Evolutionary conservation across 2,113 vertebrate species (phyloP), one percentile per base, ranked within the genome.

Genomic region (Anhinga anhinga): DNA sequence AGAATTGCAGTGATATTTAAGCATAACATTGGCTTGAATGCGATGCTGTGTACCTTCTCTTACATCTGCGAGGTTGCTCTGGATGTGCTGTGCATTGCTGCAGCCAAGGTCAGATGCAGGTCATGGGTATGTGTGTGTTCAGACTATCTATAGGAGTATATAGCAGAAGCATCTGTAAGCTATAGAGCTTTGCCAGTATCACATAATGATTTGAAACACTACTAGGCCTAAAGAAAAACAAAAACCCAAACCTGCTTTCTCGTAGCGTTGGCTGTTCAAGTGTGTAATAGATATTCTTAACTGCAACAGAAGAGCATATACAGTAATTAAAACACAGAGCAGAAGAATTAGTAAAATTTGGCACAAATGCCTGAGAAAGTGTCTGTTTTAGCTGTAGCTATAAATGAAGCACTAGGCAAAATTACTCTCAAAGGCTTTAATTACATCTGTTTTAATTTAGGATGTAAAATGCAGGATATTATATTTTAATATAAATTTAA

Each of bases 391-490:
- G 96, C 88, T 93, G 71, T 86, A 94, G 93, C 95, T 96, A 86
- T 83, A 97, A 98, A 97, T 95, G 97, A 95, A 97, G 78, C 92
- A 82, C 83, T 85, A 97, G 93, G 93, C 71, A 92, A 97, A 97
- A 96, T 96, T 93, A 94, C 88, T 97, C 97, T 97, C 90, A 96
- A 95, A 96, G 93, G 70, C 71, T 95, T 95, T 97, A 95, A 98
- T 98, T 97, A 49, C 76, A 93, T 97, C 94, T 97, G 97, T 90
- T 98, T 97, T 97, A 97, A 97, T 98, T 98, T 98, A 97, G 95
- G 95, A 56, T 94, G 88, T 52, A 55, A 95, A 90, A 90, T 50
- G 26, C 59, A 93, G 82, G 93, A 78, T 93, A 93, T 84, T 87
- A 72, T 97, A 94, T 97, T 97, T 98, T 86, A 96, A 93, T 97